These are phyloP conservation scores for Porites australiensis DNA, from an alignment of 64 coral and sea anemone species.

Conservation along the genomic window DNA sequence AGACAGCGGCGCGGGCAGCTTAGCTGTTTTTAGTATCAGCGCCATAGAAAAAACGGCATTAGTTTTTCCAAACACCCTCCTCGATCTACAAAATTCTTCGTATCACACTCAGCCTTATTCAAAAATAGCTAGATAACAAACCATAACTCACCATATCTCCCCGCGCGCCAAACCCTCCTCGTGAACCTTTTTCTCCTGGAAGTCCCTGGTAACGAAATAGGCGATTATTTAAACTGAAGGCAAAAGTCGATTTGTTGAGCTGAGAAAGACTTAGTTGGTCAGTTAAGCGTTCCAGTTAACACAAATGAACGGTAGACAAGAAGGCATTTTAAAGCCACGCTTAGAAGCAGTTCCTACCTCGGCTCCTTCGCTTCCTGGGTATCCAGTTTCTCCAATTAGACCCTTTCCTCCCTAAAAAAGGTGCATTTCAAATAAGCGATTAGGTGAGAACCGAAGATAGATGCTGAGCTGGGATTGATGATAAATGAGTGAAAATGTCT, in stretches of 20 bases:
- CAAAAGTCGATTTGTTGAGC: not conserved
- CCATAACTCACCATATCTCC: slow-evolving; percentile 31
- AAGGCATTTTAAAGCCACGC: not conserved
- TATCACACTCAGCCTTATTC: not conserved
- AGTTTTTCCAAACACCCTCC: no score
- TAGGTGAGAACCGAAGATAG: not conserved
- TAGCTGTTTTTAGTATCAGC: no score
- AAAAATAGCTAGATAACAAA: not conserved
- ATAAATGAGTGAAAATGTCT: not conserved
- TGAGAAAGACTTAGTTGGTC: not conserved
- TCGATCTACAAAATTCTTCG: no score
- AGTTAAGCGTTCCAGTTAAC: not conserved
- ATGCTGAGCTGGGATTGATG: not conserved
- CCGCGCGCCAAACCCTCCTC: not conserved
- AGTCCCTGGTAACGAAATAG: slow-evolving; percentile 30
- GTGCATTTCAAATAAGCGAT: not conserved
- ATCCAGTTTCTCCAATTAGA: slow-evolving; percentile 9
- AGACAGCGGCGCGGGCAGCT: no score
- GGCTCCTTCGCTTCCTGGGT: slow-evolving; percentile 10
- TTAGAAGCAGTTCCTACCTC: slow-evolving; percentile 7
- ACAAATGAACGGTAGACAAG: not conserved
- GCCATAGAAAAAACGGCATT: no score
- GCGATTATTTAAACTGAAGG: not conserved
- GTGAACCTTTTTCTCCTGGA: slow-evolving; percentile 10
- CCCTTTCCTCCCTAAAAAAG: slow-evolving; percentile 55